phyloP scores from a whole-genome alignment of 1,140 invertebrate genomes.

The Uloborus diversus region DNA sequence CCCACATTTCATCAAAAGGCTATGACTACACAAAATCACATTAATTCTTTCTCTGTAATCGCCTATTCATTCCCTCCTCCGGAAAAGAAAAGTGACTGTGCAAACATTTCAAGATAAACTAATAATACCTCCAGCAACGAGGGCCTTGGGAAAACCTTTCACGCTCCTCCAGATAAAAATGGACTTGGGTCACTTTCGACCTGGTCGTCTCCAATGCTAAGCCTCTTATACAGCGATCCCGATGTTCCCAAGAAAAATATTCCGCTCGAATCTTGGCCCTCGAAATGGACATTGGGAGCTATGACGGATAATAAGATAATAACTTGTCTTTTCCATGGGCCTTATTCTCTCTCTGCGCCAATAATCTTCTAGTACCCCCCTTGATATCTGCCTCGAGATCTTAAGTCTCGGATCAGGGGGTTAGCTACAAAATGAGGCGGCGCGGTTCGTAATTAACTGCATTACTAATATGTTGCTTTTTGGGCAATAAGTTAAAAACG shows the following conservation, averaged over 20 bases:
- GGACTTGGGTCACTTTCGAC: slow-evolving; percentile 29
- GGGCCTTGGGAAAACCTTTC: too few relatives aligned
- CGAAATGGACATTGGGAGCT: slow-evolving; percentile 52
- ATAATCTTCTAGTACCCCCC: slow-evolving; percentile 53
- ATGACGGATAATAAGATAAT: slow-evolving; percentile 54
- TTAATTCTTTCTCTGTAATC: too few relatives aligned
- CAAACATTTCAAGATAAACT: too few relatives aligned
- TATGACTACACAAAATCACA: too few relatives aligned
- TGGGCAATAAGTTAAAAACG: too few relatives aligned
- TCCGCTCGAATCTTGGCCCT: slow-evolving; percentile 32
- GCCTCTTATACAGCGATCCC: slow-evolving; percentile 34
- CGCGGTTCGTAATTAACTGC: not conserved
- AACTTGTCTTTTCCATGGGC: slow-evolving; percentile 52
- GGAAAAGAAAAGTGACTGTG: too few relatives aligned
- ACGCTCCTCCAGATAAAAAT: too few relatives aligned
- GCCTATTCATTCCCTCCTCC: too few relatives aligned
- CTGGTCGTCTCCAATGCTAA: not conserved
- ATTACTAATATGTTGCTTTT: too few relatives aligned
- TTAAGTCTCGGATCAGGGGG: slow-evolving; percentile 27
- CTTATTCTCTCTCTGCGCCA: slow-evolving; percentile 33
- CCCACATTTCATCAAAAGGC: too few relatives aligned
- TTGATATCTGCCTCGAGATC: slow-evolving; percentile 29
- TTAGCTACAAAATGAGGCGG: not conserved
- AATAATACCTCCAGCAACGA: too few relatives aligned
- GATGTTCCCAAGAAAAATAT: slow-evolving; percentile 46